Evolutionary conservation across 53 echinoderm and acorn worm genomes (phyloP).

Genomic region (Temnopleurus reevesii): DNA sequence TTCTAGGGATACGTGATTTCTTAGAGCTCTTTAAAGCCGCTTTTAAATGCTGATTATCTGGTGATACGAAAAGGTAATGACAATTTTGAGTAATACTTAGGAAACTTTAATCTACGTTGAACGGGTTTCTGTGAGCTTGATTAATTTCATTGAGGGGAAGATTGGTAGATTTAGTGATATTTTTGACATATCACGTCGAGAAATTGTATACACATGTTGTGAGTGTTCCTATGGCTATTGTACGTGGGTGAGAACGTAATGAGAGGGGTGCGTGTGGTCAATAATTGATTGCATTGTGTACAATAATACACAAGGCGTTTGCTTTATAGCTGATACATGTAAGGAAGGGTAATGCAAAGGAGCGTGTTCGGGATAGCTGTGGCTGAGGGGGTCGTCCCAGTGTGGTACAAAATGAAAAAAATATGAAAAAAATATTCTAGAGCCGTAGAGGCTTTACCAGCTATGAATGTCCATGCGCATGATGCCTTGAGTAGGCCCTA

Average conservation of each 20-base stretch:
- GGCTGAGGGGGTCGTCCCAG: background rate
- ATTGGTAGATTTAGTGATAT: background rate
- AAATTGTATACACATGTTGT: constrained; percentile 40
- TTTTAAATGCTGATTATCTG: background rate
- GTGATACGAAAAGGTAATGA: background rate
- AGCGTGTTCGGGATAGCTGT: background rate
- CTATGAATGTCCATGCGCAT: no score
- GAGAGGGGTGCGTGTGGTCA: background rate
- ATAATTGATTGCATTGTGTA: constrained; percentile 34
- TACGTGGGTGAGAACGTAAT: background rate
- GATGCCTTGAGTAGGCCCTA: no score
- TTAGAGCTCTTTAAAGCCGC: background rate
- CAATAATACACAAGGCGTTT: background rate
- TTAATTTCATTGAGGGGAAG: background rate
- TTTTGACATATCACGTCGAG: background rate
- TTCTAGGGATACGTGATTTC: constrained; percentile 47
- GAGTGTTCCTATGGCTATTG: constrained; percentile 19
- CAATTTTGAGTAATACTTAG: background rate
- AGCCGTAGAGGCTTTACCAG: no score
- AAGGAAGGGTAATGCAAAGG: background rate
- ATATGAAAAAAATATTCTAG: no score
- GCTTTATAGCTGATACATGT: background rate
- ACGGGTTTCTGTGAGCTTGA: background rate
- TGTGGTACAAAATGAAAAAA: no score
- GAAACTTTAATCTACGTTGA: background rate